phyloP scores from a whole-genome alignment of 2,888 invertebrate species.

The Halictus quadricinctus region DNA sequence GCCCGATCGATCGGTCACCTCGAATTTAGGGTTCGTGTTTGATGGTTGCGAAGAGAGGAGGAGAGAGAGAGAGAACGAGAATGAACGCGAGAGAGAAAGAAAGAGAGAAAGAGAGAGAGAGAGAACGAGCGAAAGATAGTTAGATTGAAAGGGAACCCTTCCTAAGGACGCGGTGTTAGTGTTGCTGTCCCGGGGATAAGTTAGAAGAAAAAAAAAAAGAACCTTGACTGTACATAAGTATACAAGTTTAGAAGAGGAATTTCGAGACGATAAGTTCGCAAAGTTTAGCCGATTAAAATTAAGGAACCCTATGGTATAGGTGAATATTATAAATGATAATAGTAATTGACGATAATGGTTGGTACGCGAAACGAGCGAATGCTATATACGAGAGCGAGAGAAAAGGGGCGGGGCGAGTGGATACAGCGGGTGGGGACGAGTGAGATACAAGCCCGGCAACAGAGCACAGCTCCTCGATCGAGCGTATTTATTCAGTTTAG shows the following conservation, averaged over 20 bases:
- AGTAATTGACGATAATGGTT: slow-evolving; percentile 54
- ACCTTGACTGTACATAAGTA: slow-evolving; percentile 73
- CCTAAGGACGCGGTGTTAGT: slow-evolving; percentile 63
- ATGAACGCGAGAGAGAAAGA: slow-evolving; percentile 1
- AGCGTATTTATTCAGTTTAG: slow-evolving; percentile 75
- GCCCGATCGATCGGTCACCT: slow-evolving; percentile 53
- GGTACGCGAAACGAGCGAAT: slow-evolving; percentile 33
- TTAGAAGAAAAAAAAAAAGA: slow-evolving; percentile 48
- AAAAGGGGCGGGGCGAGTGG: background rate
- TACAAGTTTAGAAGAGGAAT: slow-evolving; percentile 63
- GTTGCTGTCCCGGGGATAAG: slow-evolving; percentile 49
- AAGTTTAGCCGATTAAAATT: slow-evolving; percentile 68
- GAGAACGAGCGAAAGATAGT: slow-evolving; percentile 14
- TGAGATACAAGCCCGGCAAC: slow-evolving; percentile 64
- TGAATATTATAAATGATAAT: slow-evolving; percentile 61
- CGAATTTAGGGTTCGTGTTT: slow-evolving; percentile 46
- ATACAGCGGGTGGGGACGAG: background rate
- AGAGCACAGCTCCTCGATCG: slow-evolving; percentile 73
- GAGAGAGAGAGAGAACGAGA: slow-evolving; percentile 11
- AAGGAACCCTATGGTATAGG: slow-evolving; percentile 61
- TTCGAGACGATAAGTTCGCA: slow-evolving; percentile 64
- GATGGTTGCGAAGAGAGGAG: slow-evolving; percentile 9
- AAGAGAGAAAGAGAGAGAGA: slow-evolving; percentile 12
- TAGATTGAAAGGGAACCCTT: slow-evolving; percentile 49
- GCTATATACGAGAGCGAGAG: slow-evolving; percentile 13